Conservation (phyloP, 2,113 vertebrate genomes). For the Apteryx owenii region DNA sequence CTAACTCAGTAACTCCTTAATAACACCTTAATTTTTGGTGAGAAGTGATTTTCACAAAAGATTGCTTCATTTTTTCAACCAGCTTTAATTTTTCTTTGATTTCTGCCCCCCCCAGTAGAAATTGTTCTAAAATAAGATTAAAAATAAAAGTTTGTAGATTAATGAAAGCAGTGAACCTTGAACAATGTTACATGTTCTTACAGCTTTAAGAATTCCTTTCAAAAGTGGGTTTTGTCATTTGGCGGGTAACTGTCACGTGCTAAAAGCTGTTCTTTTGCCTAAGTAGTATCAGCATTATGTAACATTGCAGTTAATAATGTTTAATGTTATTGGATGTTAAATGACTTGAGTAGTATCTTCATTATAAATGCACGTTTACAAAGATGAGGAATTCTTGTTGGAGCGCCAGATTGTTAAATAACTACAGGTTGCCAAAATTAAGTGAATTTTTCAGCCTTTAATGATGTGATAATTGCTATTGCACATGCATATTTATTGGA, state of each 20-base stretch:
- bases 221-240: not conserved
- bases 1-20: too few relatives aligned
- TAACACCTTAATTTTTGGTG: not conserved
- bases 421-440: constrained; percentile 38
- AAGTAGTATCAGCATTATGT: not conserved
- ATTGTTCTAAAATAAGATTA: not conserved
- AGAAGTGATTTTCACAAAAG: not conserved
- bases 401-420: constrained; percentile 46
- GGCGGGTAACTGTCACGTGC: not conserved
- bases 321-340: not conserved
- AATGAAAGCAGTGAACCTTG: not conserved
- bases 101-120: not conserved
- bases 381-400: constrained; percentile 13
- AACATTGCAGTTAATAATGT: constrained; percentile 30
- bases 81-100: not conserved
- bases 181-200: not conserved
- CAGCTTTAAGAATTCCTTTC: not conserved
- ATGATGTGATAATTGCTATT: constrained; percentile 25
- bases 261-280: not conserved
- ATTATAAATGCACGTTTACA: constrained; percentile 49
- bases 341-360: constrained; percentile 22
- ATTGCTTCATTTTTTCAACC: not conserved
- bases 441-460: constrained; percentile 52
- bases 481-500: not conserved
- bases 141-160: not conserved